Base-by-base conservation (phyloP, 1,140 invertebrate species). In the Penaeus vannamei region DNA sequence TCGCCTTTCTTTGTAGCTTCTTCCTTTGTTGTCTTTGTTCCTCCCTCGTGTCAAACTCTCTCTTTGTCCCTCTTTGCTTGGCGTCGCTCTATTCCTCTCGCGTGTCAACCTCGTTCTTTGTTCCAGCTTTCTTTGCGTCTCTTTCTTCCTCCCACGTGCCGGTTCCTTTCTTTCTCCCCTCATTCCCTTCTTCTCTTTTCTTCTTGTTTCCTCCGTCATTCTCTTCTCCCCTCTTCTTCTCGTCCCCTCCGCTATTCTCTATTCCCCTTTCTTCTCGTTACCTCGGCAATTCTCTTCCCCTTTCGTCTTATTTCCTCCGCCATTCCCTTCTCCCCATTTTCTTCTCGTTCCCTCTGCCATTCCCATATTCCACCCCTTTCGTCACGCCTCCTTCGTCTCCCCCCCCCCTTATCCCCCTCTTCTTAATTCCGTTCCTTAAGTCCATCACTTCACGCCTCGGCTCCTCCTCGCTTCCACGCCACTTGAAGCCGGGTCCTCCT, bases 371-470 rank as follows among this genome's bases (percentile, higher is more conserved):
- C 5, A 2, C 12, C 60, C 19, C 46, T 23, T 12, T 23, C 46
- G 32, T 64, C 72, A 22, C 69, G 32, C 69, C n/a, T 20, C 61
- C 69, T 23, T 84, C 83, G 64, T 42, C 46, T 29, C 69, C 60
- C 60, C 20, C 32, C 60, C 17, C 5, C 36, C 59, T 36, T n/a
- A 4, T 82, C 80, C 26, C 42, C 12, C 23, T 80, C 19, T 10
- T 2, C 42, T 7, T 53, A 53, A 53, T 53, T 17, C 12, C 53
- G 17, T 53, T 53, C 53, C 53, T 1, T 10, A 53, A 53, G 53
- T 53, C 53, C 53, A 53, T 53, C 53, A 5, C 53, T 53, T 53
- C 53, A 53, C 53, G 53, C 53, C 53, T 53, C 53, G 53, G 53
- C 12, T 12, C 12, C 53, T 53, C 53, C 53, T 53, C 53, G 10